Percentiles rank a stretch among this genome's conserved stretches.
These are phyloP conservation scores for Notothenia coriiceps DNA, from an alignment of 2,113 vertebrate genomes.

Conservation along the genomic window DNA sequence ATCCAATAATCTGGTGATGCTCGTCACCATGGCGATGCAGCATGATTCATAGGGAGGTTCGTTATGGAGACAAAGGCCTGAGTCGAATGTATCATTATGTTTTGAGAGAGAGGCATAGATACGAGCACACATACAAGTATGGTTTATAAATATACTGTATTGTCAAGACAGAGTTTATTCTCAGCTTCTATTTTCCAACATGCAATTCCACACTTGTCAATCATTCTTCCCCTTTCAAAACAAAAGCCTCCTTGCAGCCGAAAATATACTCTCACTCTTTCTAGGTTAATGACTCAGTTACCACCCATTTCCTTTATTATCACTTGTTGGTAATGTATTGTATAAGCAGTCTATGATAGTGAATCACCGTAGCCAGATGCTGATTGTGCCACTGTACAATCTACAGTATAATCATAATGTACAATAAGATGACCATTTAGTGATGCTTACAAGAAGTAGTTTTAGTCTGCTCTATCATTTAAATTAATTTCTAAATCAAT, in stretches of 20 bases:
- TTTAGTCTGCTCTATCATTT: no score
- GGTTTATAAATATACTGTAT: conserved; percentile 16
- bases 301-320: neutral
- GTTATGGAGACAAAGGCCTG: conserved; percentile 49
- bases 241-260: conserved; percentile 20
- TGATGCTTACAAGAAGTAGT: no score
- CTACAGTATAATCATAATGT: no score
- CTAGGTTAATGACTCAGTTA: neutral
- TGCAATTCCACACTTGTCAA: conserved; percentile 19
- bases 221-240: conserved; percentile 14
- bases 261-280: neutral
- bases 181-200: neutral
- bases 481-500: no score
- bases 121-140: conserved; percentile 12
- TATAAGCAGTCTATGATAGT: neutral
- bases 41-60: conserved; percentile 55
- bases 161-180: neutral
- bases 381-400: no score
- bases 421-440: no score
- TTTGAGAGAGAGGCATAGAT: conserved; percentile 41
- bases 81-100: conserved; percentile 43
- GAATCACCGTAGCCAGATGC: no score
- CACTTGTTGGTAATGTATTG: neutral
- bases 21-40: conserved; percentile 51
- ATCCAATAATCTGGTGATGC: conserved; percentile 37